Percentiles rank a stretch among this genome's conserved stretches.
Conservation (phyloP, 2,888 invertebrate genomes). For the Drosophila histrio region DNA sequence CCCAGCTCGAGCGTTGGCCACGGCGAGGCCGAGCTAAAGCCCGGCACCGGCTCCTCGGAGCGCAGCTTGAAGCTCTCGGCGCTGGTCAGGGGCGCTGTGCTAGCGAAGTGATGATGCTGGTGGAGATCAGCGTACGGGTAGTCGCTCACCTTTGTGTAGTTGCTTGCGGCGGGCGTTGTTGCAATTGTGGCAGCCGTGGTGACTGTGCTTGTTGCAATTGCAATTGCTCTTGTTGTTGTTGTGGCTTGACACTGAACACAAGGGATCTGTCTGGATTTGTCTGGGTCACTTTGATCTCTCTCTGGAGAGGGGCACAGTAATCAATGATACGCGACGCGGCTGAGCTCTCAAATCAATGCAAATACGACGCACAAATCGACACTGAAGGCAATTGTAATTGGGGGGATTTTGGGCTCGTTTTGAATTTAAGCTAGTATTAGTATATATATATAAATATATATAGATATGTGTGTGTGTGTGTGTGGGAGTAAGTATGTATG, state of each 20-base stretch:
- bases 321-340: slow-evolving; percentile 7
- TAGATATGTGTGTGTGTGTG: slow-evolving; percentile 1
- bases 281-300: slow-evolving; percentile 34
- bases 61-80: slow-evolving; percentile 85
- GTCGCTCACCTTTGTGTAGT: slow-evolving; percentile 62
- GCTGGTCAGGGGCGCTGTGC: slow-evolving; percentile 67
- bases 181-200: slow-evolving; percentile 73
- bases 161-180: slow-evolving; percentile 57
- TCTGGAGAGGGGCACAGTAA: slow-evolving; percentile 16
- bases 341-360: slow-evolving; percentile 7
- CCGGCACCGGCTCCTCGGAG: slow-evolving; percentile 91
- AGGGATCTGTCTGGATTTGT: slow-evolving; percentile 3
- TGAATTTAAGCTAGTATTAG: slow-evolving; percentile 23
- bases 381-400: slow-evolving; percentile 45
- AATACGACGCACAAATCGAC: slow-evolving; percentile 37
- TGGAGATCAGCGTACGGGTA: slow-evolving; percentile 77
- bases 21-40: slow-evolving; percentile 91
- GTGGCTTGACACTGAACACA: slow-evolving; percentile 31
- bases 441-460: slow-evolving; percentile 10
- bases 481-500: slow-evolving; percentile 17
- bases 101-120: slow-evolving; percentile 74
- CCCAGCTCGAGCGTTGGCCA: slow-evolving; percentile 90
- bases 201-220: slow-evolving; percentile 31
- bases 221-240: slow-evolving; percentile 18
- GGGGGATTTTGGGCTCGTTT: slow-evolving; percentile 21